Conservation (phyloP, 2,797 vertebrate species). For the Oryzias sinensis region DNA sequence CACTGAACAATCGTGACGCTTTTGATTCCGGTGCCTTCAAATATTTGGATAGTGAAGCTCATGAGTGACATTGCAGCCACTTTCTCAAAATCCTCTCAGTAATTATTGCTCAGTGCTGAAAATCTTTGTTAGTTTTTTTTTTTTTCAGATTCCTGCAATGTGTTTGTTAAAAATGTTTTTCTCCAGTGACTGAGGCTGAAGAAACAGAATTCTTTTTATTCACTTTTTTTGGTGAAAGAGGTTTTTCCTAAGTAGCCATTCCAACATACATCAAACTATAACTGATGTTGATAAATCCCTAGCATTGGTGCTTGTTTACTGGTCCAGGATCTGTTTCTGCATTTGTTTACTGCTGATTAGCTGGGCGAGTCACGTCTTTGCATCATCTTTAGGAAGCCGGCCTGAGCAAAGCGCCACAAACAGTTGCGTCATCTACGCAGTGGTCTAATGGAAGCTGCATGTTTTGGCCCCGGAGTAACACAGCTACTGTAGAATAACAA, state of each 20-base stretch:
- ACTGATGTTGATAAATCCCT: constrained; percentile 8
- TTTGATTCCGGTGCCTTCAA: too few species aligned
- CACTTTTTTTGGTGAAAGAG: too few species aligned
- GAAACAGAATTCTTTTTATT: too few species aligned
- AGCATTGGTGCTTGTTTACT: constrained; percentile 21
- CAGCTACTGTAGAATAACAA: constrained; percentile 38
- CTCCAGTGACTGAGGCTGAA: too few species aligned
- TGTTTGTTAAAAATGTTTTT: too few species aligned
- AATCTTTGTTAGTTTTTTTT: too few species aligned
- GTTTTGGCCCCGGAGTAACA: constrained; percentile 32
- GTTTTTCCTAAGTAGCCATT: background rate
- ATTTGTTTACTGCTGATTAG: constrained; percentile 20
- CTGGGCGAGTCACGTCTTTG: constrained; percentile 17
- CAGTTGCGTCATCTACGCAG: constrained; percentile 11
- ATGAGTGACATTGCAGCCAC: too few species aligned
- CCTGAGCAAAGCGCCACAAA: constrained; percentile 18
- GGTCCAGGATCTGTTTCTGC: constrained; percentile 10
- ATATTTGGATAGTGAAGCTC: too few species aligned
- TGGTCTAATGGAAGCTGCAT: constrained; percentile 34
- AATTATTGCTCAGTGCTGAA: too few species aligned
- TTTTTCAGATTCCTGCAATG: too few species aligned
- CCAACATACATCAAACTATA: background rate
- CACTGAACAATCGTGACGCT: background rate
- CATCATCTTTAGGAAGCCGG: constrained; percentile 15
- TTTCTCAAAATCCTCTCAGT: too few species aligned